These are phyloP conservation scores for Mamestra configurata DNA, from an alignment of 1,140 invertebrate genomes.

Conservation along the genomic window DNA sequence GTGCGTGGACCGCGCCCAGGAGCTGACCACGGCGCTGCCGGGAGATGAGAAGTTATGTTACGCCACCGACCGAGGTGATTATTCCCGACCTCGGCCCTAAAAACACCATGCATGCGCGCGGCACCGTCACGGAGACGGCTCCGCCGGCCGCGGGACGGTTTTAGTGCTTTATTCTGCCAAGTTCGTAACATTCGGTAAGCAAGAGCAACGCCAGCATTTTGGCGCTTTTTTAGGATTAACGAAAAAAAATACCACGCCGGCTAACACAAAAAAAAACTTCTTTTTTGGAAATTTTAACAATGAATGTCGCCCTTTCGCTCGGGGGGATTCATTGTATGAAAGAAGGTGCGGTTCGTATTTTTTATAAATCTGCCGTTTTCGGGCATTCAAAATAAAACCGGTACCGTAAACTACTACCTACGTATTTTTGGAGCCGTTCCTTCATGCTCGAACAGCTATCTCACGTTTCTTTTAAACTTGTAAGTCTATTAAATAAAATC, in stretches of 20 bases:
- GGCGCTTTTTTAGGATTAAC: conserved; percentile 75
- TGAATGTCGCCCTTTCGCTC: conserved; percentile 73
- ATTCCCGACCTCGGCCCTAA: conserved; percentile 77
- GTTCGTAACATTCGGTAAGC: conserved; percentile 77
- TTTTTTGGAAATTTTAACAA: conserved; percentile 79
- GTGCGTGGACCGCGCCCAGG: conserved; percentile 69
- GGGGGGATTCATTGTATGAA: conserved; percentile 66
- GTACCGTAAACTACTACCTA: conserved; percentile 46
- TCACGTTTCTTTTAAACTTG: not conserved
- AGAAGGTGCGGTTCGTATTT: conserved; percentile 59
- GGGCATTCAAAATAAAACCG: conserved; percentile 48
- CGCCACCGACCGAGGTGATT: conserved; percentile 86
- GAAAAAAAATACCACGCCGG: conserved; percentile 67
- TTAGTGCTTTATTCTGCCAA: conserved; percentile 59
- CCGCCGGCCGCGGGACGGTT: conserved; percentile 35
- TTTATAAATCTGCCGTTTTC: conserved; percentile 63
- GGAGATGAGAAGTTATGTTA: conserved; percentile 85
- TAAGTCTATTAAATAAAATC: not conserved
- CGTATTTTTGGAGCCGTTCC: conserved; percentile 36
- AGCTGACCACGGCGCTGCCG: conserved; percentile 80
- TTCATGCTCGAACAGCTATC: not conserved
- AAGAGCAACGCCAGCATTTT: conserved; percentile 78
- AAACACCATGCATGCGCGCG: conserved; percentile 74
- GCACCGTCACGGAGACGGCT: conserved; percentile 53
- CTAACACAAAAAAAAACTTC: conserved; percentile 59